Base-by-base conservation (phyloP, 2,797 vertebrate species). In the Megaceryle alcyon region DNA sequence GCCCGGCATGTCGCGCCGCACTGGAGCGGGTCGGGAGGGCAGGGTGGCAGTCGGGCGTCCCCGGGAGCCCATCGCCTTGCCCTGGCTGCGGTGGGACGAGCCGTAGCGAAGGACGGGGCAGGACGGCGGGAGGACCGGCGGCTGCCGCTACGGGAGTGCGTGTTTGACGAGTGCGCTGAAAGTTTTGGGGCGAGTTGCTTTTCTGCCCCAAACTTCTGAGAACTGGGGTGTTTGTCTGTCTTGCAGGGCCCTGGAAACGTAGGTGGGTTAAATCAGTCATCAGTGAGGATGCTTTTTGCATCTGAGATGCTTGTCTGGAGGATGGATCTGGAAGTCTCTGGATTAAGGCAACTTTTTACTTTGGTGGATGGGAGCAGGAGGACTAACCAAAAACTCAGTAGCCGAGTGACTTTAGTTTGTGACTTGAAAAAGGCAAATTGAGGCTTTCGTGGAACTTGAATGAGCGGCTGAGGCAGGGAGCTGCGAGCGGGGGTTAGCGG, bases 281-380 rank as follows among this genome's bases (percentile, higher is more conserved):
- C 46, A 0, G 29, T 14, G 10, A 59, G n/a, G 46, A 20, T 84
- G 77, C 44, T 14, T 4, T 2, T 1, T 4, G 69, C n/a, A 2
- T 20, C 29, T 1, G 29, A 12, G 57, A 2, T 12, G 82, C 75
- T 33, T 10, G 1, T 19, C 41, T 37, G 68, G 6, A 60, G n/a
- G 73, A 87, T 48, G 78, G n/a, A 23, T 91, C 92, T 94, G 92
- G 95, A 94, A 93, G n/a, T 4, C 78, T 88, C 92, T 84, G 92
- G 88, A 63, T 83, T 51, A 16, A 60, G 28, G 56, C 46, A 75
- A 33, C 46, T 84, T 91, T 57, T 48, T 23, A 6, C 21, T 70
- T 73, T 6, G 81, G 46, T 54, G 82, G 51, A 1, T 33, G 63
- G 22, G 22, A 64, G 48, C 53, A 3, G 33, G 37, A 59, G 49